Evolutionary conservation across 2,888 invertebrate genomes (phyloP).

Genomic region (Chaetogeoica ovagalla): DNA sequence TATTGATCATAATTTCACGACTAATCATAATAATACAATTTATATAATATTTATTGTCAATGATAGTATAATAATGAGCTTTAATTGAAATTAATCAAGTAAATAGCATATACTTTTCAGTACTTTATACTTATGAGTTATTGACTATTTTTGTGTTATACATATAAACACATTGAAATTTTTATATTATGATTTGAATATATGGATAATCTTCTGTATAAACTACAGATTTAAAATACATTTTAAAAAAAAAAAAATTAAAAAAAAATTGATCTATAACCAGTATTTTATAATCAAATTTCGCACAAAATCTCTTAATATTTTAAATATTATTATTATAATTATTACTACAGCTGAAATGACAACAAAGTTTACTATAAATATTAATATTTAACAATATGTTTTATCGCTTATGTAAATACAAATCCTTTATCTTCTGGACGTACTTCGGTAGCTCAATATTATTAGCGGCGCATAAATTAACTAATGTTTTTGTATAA

Average conservation of each 20-base stretch:
- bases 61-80: background rate
- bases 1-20: background rate
- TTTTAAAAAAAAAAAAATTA: background rate
- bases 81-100: background rate
- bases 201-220: background rate
- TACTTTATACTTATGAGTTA: background rate
- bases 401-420: conserved; percentile 27
- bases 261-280: background rate
- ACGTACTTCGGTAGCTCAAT: conserved; percentile 25
- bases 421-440: background rate
- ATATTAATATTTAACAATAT: conserved; percentile 39
- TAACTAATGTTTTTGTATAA: conserved; percentile 37
- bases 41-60: background rate
- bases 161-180: background rate
- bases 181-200: background rate
- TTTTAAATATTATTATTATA: conserved; percentile 5
- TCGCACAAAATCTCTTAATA: background rate
- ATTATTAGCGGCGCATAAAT: conserved; percentile 14
- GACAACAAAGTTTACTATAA: conserved; percentile 24
- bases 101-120: background rate
- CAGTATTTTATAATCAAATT: conserved; percentile 21
- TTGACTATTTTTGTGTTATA: background rate
- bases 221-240: background rate
- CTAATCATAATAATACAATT: background rate
- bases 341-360: conserved; percentile 18